Evolutionary conservation across 2,888 invertebrate genomes (phyloP).

Genomic region (Scrobipalpa atriplicella): DNA sequence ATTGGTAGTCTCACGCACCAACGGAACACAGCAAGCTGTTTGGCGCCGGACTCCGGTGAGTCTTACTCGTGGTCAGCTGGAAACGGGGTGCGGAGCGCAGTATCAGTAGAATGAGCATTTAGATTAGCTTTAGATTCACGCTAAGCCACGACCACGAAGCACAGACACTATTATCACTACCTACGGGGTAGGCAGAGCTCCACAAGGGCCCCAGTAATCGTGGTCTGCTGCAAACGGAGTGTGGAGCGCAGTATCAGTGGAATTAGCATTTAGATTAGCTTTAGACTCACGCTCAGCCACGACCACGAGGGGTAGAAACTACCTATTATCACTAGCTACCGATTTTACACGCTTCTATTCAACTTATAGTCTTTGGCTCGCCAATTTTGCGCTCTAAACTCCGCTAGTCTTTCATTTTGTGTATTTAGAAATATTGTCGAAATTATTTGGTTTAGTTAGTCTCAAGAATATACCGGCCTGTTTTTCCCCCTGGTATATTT

Average conservation of each 20-base stretch:
- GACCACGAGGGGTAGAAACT: neutral
- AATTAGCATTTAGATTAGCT: conserved; percentile 21
- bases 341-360: too few species aligned
- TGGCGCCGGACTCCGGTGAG: too few species aligned
- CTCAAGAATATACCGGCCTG: too few species aligned
- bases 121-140: conserved; percentile 3
- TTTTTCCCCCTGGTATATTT: too few species aligned
- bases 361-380: too few species aligned
- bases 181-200: neutral
- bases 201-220: neutral
- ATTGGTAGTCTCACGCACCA: too few species aligned
- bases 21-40: too few species aligned
- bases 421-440: too few species aligned
- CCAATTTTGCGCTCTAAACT: too few species aligned
- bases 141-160: neutral
- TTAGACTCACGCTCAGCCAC: neutral
- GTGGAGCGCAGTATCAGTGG: neutral
- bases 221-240: neutral
- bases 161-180: neutral
- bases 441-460: too few species aligned
- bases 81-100: neutral
- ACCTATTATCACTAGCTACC: too few species aligned
- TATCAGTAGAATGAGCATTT: conserved; percentile 19
- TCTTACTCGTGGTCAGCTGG: neutral
- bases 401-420: too few species aligned